phyloP scores from a whole-genome alignment of 2,888 invertebrate genomes.

The Tuta absoluta region DNA sequence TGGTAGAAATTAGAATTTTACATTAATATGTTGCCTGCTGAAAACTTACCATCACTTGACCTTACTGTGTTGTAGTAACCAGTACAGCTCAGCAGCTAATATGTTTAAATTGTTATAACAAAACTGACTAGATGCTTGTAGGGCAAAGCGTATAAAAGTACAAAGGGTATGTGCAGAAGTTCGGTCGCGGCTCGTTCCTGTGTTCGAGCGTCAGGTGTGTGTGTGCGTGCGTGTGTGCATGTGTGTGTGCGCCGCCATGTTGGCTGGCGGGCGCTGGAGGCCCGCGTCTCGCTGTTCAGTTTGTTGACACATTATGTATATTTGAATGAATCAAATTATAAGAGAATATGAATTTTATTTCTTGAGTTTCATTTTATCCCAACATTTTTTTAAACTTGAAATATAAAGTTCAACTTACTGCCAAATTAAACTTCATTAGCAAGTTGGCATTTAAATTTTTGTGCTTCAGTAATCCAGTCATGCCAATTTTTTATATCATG shows the following conservation, averaged over 20 bases:
- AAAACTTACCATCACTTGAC: too few species aligned
- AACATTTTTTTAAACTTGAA: neutral
- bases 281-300: constrained; percentile 77
- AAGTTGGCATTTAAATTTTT: too few species aligned
- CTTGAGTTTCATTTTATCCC: constrained; percentile 46
- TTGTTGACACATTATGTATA: constrained; percentile 81
- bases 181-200: constrained; percentile 61
- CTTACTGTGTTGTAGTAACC: too few species aligned
- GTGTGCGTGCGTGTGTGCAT: constrained; percentile 51
- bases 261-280: constrained; percentile 46
- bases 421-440: too few species aligned
- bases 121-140: constrained; percentile 45
- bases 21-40: neutral
- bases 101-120: constrained; percentile 25
- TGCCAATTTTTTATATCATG: too few species aligned
- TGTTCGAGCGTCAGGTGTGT: constrained; percentile 50
- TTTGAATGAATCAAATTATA: constrained; percentile 82
- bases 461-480: too few species aligned
- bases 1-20: constrained; percentile 11
- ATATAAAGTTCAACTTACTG: neutral
- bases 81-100: neutral
- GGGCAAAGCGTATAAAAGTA: constrained; percentile 58
- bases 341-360: constrained; percentile 77
- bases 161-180: constrained; percentile 79
- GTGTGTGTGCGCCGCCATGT: constrained; percentile 43